Evolutionary conservation across 2,888 invertebrate species (phyloP).

Genomic region (Micoletzkya japonica): DNA sequence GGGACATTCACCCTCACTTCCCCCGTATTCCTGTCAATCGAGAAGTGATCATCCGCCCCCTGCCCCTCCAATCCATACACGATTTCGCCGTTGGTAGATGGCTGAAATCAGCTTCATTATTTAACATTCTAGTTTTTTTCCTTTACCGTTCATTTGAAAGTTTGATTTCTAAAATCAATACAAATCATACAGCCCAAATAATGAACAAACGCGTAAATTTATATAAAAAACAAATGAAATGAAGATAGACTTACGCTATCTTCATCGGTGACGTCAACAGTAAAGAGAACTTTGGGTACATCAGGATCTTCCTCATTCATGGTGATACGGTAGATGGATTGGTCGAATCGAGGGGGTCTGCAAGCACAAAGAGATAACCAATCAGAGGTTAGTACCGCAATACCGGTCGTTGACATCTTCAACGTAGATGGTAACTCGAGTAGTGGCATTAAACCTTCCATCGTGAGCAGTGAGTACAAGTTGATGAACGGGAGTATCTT

Average conservation of each 20-base stretch:
- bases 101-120: slow-evolving; percentile 26
- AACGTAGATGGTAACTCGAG: slow-evolving; percentile 66
- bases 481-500: slow-evolving; percentile 69
- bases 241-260: slow-evolving; percentile 51
- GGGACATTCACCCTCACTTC: slow-evolving; percentile 19
- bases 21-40: slow-evolving; percentile 64
- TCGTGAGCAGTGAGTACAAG: slow-evolving; percentile 82
- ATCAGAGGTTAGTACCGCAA: not conserved
- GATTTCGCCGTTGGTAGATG: slow-evolving; percentile 50
- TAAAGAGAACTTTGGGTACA: slow-evolving; percentile 55
- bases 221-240: too few relatives aligned
- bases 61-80: slow-evolving; percentile 62
- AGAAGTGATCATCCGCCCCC: slow-evolving; percentile 67
- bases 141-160: too few relatives aligned
- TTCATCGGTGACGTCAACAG: slow-evolving; percentile 56
- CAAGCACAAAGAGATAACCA: not conserved
- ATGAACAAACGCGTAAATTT: slow-evolving; percentile 31
- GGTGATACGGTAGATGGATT: slow-evolving; percentile 50
- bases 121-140: not conserved
- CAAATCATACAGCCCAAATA: slow-evolving; percentile 11
- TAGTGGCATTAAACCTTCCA: slow-evolving; percentile 74
- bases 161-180: slow-evolving; percentile 22
- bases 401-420: slow-evolving; percentile 65
- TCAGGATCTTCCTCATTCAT: slow-evolving; percentile 57
- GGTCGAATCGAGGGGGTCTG: slow-evolving; percentile 43